A percentile compares a stretch with the other conserved stretches of the same genome.
Evolutionary conservation across 2,888 invertebrate species (phyloP).

Genomic region (Sceliomorpha sp.): DNA sequence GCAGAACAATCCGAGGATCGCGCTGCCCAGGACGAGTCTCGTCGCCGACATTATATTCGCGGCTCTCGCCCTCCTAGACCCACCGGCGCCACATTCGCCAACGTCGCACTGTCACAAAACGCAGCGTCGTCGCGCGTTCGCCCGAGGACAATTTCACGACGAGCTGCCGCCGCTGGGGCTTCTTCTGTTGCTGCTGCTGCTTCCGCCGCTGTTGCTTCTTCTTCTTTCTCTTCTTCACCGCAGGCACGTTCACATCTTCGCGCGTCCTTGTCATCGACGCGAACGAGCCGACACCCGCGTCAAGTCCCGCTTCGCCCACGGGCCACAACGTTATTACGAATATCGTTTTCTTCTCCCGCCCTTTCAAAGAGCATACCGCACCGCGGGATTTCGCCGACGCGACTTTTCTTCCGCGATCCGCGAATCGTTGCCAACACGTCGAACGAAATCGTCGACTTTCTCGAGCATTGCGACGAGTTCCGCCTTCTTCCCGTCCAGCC

Average conservation of each 20-base stretch:
- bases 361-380: conserved; percentile 8
- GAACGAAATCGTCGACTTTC: conserved; percentile 2
- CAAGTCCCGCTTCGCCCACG: conserved; percentile 12
- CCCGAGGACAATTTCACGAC: conserved; percentile 28
- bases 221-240: too few relatives aligned
- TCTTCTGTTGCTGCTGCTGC: too few relatives aligned
- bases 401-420: background rate
- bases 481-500: background rate
- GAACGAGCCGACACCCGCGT: conserved; percentile 8
- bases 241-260: conserved; percentile 62
- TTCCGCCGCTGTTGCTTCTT: too few relatives aligned
- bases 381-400: background rate
- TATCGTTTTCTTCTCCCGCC: too few relatives aligned
- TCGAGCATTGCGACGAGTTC: conserved; percentile 5
- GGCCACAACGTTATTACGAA: too few relatives aligned
- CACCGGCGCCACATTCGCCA: conserved; percentile 38
- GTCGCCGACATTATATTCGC: conserved; percentile 70
- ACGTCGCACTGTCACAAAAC: conserved; percentile 30
- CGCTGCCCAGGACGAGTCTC: conserved; percentile 71
- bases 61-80: conserved; percentile 31
- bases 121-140: conserved; percentile 1
- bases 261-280: conserved; percentile 48
- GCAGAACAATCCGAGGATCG: conserved; percentile 75
- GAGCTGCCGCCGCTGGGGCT: too few relatives aligned
- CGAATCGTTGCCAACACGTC: background rate